phyloP scores from a whole-genome alignment of 1,140 invertebrate species.

The Eueides isabella region DNA sequence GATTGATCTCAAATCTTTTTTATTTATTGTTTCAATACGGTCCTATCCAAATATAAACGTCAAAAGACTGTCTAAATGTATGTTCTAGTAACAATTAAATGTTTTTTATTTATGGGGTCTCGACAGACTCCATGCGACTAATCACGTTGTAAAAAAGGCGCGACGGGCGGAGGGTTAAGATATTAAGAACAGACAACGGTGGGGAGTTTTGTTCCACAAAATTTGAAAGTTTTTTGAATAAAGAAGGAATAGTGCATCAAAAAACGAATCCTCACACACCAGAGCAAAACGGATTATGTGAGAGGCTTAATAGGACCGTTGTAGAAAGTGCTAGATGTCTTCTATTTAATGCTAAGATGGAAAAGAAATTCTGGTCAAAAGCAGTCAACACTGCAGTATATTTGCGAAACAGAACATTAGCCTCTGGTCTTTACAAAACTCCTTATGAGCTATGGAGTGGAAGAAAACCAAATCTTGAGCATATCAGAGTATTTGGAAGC shows the following conservation, averaged over 20 bases:
- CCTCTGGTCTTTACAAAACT: conserved; percentile 41
- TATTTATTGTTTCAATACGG: no score
- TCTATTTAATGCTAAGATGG: conserved; percentile 42
- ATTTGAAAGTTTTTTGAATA: no score
- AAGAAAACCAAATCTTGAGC: conserved; percentile 53
- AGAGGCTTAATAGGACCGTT: conserved; percentile 54
- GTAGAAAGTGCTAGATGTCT: no score
- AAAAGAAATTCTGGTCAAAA: conserved; percentile 65
- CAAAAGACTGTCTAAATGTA: no score
- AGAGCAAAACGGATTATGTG: conserved; percentile 75
- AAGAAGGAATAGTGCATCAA: conserved; percentile 13
- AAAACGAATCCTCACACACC: conserved; percentile 65
- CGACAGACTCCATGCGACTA: no score
- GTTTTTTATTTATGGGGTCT: no score
- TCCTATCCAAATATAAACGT: no score
- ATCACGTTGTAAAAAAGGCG: background rate
- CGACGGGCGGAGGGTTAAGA: background rate
- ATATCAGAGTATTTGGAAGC: conserved; percentile 61
- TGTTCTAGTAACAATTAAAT: no score
- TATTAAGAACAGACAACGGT: no score
- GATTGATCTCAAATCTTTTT: no score
- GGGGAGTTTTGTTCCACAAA: no score
- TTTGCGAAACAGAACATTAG: conserved; percentile 32
- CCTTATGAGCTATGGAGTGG: conserved; percentile 36
- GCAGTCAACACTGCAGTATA: conserved; percentile 29